A percentile compares a stretch with the other conserved stretches of the same genome.
These are phyloP conservation scores for Calosoma granatense DNA, from an alignment of 1,140 invertebrate species.

Conservation along the genomic window DNA sequence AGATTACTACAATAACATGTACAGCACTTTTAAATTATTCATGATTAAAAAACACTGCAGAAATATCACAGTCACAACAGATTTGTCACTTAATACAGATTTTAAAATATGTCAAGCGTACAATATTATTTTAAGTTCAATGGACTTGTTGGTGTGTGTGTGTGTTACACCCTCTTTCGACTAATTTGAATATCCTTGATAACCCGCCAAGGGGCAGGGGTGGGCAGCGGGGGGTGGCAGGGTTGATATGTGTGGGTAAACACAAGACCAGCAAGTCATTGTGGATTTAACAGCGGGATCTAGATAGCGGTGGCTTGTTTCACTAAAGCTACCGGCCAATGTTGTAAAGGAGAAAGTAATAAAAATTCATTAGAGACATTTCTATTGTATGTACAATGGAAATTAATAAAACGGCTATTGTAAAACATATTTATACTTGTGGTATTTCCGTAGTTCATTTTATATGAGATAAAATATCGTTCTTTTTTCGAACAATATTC, in stretches of 20 bases:
- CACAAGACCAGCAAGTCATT: conserved; percentile 4
- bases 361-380: neutral
- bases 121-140: neutral
- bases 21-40: too few species aligned
- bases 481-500: too few species aligned
- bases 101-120: neutral
- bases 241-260: neutral
- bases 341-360: too few species aligned
- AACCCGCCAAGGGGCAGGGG: too few species aligned
- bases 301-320: neutral
- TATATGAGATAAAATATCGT: too few species aligned
- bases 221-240: neutral
- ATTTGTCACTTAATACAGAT: neutral
- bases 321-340: too few species aligned
- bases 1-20: too few species aligned
- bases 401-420: too few species aligned
- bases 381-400: too few species aligned
- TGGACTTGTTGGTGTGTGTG: neutral
- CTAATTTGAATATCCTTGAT: conserved; percentile 1
- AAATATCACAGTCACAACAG: neutral
- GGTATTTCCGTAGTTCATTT: too few species aligned
- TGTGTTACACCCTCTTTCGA: neutral
- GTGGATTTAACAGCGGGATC: conserved; percentile 4
- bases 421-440: too few species aligned
- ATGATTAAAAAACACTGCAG: too few species aligned